Evolutionary conservation across 2,797 vertebrate species (phyloP), one percentile per base, ranked within the genome.

Genomic region (Lepilemur septentrionalis): DNA sequence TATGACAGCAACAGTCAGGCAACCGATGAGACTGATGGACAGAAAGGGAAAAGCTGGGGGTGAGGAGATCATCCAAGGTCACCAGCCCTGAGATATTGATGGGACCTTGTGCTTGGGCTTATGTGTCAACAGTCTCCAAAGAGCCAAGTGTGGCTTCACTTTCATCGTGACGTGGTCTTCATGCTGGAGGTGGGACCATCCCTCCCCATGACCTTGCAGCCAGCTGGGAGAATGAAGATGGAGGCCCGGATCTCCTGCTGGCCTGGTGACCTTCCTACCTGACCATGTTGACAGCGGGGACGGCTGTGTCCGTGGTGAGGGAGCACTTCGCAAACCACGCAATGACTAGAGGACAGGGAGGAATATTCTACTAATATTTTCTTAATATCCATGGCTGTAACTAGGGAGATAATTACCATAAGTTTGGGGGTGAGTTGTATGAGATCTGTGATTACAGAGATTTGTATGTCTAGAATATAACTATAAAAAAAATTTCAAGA

Each of bases 21-120:
- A 59, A 12, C 81, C 46, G 30, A 78, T 28, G 78, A 89, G 85
- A 75, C 75, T 4, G 87, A 94, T n/a, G 85, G 85, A 10, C 30
- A 59, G 90, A 43, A 57, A 89, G 79, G 65, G 61, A 52, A 55
- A 83, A 43, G 43, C 17, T 14, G 20, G 67, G 61, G 18, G 15
- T 7, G 9, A 2, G 4, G 18, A 18, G 72, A 23, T 25, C 88
- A 20, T 32, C 52, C 57, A 43, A 91, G 94, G 73, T 95, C 79
- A 61, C 43, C 5, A 22, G 76, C 63, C 61, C 63, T 17, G 65
- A 65, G 84, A 14, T 9, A 55, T 10, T 6, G 55, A 65, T 2
- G 1, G 57, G 0, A 7, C 32, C 18, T 67, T 59, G 59, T 35
- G 28, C 15, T 55, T 48, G 61, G 72, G 55, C 72, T 41, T 48